phyloP scores from a whole-genome alignment of 2,113 vertebrate species.

The Herpetotheres cachinnans region DNA sequence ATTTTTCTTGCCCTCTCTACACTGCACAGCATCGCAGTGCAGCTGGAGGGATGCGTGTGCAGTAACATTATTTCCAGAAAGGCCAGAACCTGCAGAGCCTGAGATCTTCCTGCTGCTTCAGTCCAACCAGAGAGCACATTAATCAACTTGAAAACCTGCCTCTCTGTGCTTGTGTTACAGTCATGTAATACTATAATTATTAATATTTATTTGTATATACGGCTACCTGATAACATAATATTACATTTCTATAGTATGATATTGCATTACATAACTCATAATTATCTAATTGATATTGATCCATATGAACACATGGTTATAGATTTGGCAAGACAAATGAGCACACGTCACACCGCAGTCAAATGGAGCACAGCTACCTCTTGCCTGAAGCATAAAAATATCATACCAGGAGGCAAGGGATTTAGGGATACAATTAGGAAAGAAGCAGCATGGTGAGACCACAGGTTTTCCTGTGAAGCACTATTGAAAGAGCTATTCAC shows the following conservation, averaged over 20 bases:
- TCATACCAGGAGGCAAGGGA: not conserved
- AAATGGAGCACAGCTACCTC: not conserved
- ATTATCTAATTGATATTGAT: not conserved
- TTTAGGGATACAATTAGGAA: not conserved
- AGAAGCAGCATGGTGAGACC: not conserved
- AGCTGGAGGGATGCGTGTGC: not conserved
- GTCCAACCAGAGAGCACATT: not conserved
- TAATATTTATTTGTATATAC: not conserved
- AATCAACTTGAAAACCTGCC: not conserved
- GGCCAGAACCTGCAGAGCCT: not conserved
- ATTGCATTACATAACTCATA: not conserved
- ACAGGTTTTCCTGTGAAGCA: not conserved
- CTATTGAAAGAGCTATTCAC: not conserved
- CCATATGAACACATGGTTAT: not conserved
- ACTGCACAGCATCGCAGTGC: not conserved
- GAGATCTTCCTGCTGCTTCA: not conserved
- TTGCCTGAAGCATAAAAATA: not conserved
- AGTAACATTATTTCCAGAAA: not conserved
- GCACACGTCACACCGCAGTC: not conserved
- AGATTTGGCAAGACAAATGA: not conserved
- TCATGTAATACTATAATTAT: fast-evolving
- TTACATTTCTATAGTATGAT: not conserved
- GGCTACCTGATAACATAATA: not conserved
- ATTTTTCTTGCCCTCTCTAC: not conserved
- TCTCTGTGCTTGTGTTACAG: not conserved